Conservation (phyloP, 30 jellyfish, hydroid and myxozoan species). For the Rhopilema esculentum region DNA sequence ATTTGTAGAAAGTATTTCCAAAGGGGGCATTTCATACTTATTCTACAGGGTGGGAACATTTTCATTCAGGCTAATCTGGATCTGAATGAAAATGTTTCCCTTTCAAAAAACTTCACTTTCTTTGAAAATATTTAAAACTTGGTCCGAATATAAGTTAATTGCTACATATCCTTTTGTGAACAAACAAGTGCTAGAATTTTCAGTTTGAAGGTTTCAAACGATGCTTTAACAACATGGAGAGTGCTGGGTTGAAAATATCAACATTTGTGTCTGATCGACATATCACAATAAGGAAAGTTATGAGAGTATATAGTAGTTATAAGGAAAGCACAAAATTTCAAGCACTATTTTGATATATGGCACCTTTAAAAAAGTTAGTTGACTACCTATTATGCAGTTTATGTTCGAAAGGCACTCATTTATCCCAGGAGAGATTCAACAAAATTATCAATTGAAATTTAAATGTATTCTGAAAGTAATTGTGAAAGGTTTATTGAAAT, state of each 20-base stretch:
- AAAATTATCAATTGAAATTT: no score
- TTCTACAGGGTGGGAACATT: background rate
- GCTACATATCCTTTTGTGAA: no score
- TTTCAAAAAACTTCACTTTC: no score
- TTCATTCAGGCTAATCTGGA: background rate
- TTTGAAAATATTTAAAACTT: no score
- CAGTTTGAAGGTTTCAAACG: conserved; percentile 43
- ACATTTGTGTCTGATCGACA: conserved; percentile 56
- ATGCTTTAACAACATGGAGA: conserved; percentile 3
- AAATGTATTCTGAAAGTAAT: background rate
- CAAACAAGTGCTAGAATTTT: no score
- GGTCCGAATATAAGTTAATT: no score
- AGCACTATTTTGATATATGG: conserved; percentile 67
- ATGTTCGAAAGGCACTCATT: background rate
- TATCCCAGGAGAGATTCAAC: background rate
- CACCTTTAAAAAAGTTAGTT: conserved; percentile 44
- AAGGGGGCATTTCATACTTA: background rate
- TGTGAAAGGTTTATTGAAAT: background rate
- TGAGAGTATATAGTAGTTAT: conserved; percentile 22
- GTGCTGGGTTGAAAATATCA: background rate
- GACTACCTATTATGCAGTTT: background rate
- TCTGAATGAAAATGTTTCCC: background rate
- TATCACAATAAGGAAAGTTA: conserved; percentile 25
- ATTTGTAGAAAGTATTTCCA: background rate
- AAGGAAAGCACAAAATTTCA: no score